phyloP scores from a whole-genome alignment of 2,113 vertebrate genomes.

The Gambusia holbrooki region DNA sequence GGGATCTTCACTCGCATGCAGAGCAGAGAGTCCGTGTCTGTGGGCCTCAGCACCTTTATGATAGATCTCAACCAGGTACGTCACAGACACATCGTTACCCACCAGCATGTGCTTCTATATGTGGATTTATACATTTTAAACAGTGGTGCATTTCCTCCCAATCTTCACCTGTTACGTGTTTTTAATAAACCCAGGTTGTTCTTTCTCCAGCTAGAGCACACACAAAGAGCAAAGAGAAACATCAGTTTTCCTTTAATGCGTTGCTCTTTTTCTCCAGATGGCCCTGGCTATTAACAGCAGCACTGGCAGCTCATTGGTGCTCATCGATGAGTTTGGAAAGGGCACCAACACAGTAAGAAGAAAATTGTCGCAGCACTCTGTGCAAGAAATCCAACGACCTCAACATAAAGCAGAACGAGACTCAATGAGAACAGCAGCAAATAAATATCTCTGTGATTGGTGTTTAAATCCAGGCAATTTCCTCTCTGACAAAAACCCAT shows the following conservation, averaged over 20 bases:
- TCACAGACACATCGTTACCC: background rate
- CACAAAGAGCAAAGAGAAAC: conserved; percentile 15
- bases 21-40: conserved; percentile 92
- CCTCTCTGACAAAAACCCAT: too few species aligned
- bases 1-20: conserved; percentile 95
- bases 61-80: conserved; percentile 93
- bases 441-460: too few species aligned
- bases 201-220: conserved; percentile 70
- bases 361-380: conserved; percentile 20
- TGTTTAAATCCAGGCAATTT: background rate
- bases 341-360: conserved; percentile 92
- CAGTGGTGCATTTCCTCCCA: conserved; percentile 83
- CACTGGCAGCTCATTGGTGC: conserved; percentile 89
- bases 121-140: conserved; percentile 79
- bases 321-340: conserved; percentile 98
- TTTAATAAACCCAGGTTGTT: conserved; percentile 78
- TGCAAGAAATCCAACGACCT: conserved; percentile 24
- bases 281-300: conserved; percentile 91
- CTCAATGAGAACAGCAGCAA: conserved; percentile 31
- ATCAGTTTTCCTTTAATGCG: conserved; percentile 22
- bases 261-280: conserved; percentile 76
- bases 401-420: conserved; percentile 32
- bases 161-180: conserved; percentile 85
- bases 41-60: conserved; percentile 97
- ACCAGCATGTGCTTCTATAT: conserved; percentile 18